Evolutionary conservation across 2,888 invertebrate species (phyloP), one percentile per base, ranked within the genome.

Genomic region (Volucella zonaria): DNA sequence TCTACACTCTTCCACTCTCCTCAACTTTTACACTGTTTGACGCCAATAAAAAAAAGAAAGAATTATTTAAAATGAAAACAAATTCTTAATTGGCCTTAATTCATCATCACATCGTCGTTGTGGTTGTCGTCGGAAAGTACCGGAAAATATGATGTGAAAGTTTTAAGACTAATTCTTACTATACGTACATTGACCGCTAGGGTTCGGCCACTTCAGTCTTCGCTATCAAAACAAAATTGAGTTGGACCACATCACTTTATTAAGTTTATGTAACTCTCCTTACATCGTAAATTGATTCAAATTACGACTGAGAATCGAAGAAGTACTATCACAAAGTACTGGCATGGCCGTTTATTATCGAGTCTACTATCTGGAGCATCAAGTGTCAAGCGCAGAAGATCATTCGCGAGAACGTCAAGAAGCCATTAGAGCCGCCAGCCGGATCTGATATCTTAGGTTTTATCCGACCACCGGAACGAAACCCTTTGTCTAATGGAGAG

Each of bases 1-100:
- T 15, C 61, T 31, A 31, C 6, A 15, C 23, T 67, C n/a, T 62
- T 40, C 43, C 43, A 68, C 31, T 14, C 31, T 51, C 9, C 40
- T 31, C 31, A 31, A 31, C 6, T 31, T 31, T 31, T 31, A 31
- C 31, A 31, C 47, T n/a, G 15, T 45, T 31, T 47, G 52, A 38
- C 52, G 56, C 23, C 54, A 68, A 81, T 71, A 45, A 51, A 77
- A 45, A 51, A 77, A 81, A 73, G 14, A 73, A 12, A 31, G 23
- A 31, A 31, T 58, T 52, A 62, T 70, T 70, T 47, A 6, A 59
- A 64, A 75, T 51, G 47, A 49, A 80, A 75, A 68, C 75, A 73
- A 73, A 61, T 67, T 67, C 62, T 74, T 73, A 78, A 82, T 82
- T 82, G 78, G 67, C 68, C 73, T 73, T 82, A 82, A 77, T 82